Evolutionary conservation across 23 tunicate genomes (phyloP).

Genomic region (Clavelina lepadiformis): DNA sequence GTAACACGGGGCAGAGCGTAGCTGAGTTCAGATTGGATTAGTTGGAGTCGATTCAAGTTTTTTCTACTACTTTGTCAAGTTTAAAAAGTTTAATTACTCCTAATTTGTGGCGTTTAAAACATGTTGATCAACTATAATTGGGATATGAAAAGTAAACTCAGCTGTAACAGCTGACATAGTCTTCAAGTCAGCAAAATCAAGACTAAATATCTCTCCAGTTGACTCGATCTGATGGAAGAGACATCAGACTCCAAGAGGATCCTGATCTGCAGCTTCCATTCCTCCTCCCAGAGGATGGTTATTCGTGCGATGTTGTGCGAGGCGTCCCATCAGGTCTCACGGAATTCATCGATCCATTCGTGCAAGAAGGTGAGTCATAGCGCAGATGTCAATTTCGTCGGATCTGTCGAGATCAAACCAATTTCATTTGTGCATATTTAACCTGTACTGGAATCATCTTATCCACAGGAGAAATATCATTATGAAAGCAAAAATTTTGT

Average conservation of each 20-base stretch:
- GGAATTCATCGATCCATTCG: conserved; percentile 64
- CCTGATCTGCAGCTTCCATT: conserved; percentile 93
- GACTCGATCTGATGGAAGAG: conserved; percentile 81
- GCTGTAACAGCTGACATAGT: too few species aligned
- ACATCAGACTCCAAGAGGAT: conserved; percentile 72
- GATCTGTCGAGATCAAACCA: too few species aligned
- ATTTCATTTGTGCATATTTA: too few species aligned
- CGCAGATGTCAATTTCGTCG: neutral
- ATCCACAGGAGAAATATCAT: neutral
- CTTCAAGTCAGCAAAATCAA: too few species aligned
- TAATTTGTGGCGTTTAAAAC: too few species aligned
- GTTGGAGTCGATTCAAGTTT: too few species aligned
- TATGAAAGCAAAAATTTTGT: too few species aligned
- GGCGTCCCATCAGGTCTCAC: conserved; percentile 92
- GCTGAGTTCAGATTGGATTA: too few species aligned
- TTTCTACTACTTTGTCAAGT: neutral
- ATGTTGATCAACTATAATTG: too few species aligned
- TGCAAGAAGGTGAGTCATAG: conserved; percentile 40
- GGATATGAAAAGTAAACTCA: too few species aligned
- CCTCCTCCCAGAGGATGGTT: conserved; percentile 95
- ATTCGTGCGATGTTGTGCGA: conserved; percentile 86
- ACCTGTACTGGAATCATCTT: neutral
- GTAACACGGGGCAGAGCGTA: too few species aligned
- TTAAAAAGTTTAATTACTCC: too few species aligned
- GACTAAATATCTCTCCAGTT: conserved; percentile 44